A percentile compares a stretch with the other conserved stretches of the same genome.
Conservation (phyloP, 1,140 invertebrate species). For the Onthophagus taurus region DNA sequence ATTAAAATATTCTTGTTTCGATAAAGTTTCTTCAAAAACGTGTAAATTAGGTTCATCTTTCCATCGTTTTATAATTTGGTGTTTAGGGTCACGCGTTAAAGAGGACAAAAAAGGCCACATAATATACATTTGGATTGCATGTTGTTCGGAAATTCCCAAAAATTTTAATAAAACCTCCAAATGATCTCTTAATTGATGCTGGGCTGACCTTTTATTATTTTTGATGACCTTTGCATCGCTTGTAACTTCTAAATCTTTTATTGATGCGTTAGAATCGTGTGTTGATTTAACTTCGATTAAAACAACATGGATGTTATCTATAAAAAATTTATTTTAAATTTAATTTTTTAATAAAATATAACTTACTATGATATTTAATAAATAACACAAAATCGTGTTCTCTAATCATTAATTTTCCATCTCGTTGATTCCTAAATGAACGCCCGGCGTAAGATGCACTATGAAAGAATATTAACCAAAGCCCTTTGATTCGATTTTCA, state of each 20-base stretch:
- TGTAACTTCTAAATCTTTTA: constrained; percentile 19
- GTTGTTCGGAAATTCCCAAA: constrained; percentile 12
- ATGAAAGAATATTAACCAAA: constrained; percentile 36
- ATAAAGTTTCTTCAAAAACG: constrained; percentile 30
- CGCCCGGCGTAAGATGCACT: constrained; percentile 32
- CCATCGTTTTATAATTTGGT: constrained; percentile 28
- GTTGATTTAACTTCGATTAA: constrained; percentile 36
- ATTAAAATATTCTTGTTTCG: constrained; percentile 28
- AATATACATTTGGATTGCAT: constrained; percentile 27
- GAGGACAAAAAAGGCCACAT: constrained; percentile 33
- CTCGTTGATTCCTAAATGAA: constrained; percentile 30
- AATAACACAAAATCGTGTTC: constrained; percentile 38
- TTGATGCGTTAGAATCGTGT: constrained; percentile 24
- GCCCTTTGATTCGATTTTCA: constrained; percentile 7
- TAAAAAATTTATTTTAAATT: constrained; percentile 1
- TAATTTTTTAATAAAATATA: not conserved
- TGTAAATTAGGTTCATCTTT: constrained; percentile 31
- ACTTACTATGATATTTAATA: constrained; percentile 29
- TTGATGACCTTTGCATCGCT: constrained; percentile 33
- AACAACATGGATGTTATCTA: constrained; percentile 28
- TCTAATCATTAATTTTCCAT: constrained; percentile 34
- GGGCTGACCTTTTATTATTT: constrained; percentile 36
- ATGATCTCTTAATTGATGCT: constrained; percentile 36
- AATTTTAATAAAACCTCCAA: constrained; percentile 28
- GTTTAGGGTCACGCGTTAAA: constrained; percentile 30